Evolutionary conservation across 1,140 invertebrate species (phyloP).

Genomic region (Eumeta japonica): DNA sequence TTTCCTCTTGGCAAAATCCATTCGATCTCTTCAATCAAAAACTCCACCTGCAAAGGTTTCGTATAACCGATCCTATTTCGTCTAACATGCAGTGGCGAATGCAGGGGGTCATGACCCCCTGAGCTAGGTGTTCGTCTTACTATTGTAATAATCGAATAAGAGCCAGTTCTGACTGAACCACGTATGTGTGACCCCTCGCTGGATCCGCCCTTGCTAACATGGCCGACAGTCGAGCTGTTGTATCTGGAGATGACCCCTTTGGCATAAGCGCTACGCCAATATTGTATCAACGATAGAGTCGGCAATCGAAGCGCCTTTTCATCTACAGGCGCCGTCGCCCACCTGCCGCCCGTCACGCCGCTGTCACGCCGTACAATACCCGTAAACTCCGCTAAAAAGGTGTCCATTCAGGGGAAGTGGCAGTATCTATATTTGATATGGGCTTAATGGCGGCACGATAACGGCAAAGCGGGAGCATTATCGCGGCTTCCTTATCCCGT

Average conservation of each 20-base stretch:
- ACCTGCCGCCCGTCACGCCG: background rate
- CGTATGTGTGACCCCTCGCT: too few relatives aligned
- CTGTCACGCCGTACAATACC: background rate
- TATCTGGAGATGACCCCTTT: background rate
- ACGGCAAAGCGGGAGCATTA: background rate
- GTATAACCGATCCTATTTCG: too few relatives aligned
- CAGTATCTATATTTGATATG: background rate
- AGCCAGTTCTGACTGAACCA: too few relatives aligned
- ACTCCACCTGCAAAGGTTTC: too few relatives aligned
- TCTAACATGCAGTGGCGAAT: too few relatives aligned
- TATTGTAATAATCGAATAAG: too few relatives aligned
- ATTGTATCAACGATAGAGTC: background rate
- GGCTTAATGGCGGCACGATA: background rate
- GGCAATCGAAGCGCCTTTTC: background rate
- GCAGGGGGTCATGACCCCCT: too few relatives aligned
- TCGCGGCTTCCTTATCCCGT: background rate
- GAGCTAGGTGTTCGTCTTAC: too few relatives aligned
- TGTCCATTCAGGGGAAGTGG: background rate
- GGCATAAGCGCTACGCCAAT: background rate
- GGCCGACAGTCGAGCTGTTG: background rate
- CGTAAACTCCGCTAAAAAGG: background rate
- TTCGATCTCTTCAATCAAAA: too few relatives aligned
- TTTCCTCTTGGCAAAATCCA: too few relatives aligned
- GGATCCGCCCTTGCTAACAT: background rate
- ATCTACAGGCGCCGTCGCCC: background rate